Evolutionary conservation across 2,113 vertebrate species (phyloP).

Genomic region (Junco hyemalis): DNA sequence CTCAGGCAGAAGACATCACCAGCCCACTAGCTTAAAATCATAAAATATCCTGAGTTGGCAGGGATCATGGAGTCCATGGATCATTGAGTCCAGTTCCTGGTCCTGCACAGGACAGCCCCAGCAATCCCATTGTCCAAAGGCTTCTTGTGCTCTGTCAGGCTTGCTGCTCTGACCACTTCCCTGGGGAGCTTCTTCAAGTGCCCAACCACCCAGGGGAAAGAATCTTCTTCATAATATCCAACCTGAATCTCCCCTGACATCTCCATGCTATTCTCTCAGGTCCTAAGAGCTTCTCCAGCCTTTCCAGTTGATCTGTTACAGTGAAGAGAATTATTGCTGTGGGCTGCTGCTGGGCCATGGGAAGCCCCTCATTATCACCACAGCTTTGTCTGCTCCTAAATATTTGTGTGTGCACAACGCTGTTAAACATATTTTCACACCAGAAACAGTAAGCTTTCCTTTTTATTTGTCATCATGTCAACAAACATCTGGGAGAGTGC

Average conservation of each 20-base stretch:
- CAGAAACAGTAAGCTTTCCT: background rate
- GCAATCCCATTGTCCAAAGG: background rate
- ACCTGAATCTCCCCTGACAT: background rate
- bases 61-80: background rate
- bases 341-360: background rate
- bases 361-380: background rate
- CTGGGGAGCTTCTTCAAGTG: background rate
- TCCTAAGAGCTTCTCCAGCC: background rate
- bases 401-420: rapidly evolving
- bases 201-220: background rate
- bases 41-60: background rate
- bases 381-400: background rate
- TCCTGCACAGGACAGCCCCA: background rate
- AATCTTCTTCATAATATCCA: background rate
- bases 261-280: background rate
- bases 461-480: background rate
- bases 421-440: background rate
- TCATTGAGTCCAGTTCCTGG: background rate
- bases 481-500: background rate
- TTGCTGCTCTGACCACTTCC: background rate
- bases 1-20: background rate
- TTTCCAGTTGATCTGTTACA: background rate
- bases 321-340: background rate
- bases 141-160: background rate
- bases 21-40: background rate